Evolutionary conservation across 2,888 invertebrate genomes (phyloP), one percentile per base, ranked within the genome.

Genomic region (Prenolepis imparis): DNA sequence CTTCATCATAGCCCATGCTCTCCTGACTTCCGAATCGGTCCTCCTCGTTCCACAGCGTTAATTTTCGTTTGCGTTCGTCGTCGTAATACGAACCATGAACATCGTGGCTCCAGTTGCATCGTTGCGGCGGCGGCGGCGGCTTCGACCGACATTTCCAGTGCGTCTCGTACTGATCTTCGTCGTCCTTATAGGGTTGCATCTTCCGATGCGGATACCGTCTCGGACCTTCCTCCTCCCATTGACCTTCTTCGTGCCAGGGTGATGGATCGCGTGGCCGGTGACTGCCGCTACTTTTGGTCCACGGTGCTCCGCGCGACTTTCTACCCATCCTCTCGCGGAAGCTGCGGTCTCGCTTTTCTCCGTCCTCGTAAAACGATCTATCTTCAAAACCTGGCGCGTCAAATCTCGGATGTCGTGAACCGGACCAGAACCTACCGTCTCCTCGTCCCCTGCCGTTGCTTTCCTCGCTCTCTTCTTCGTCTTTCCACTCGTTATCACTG

Each of bases 201-300:
- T 94, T 93, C 18, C 93, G 87, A 39, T 92, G 91, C 32, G 91
- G 83, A 70, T 92, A 93, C 55, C 92, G 87, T 41, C 93, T 89
- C n/a, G 85, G 82, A 15, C 77, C 67, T 12, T 94, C 94, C 24
- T 94, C 94, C 41, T 95, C 94, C 92, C 93, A 91, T 72, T 95
- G 89, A 15, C 97, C 97, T 84, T 98, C 98, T 86, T 97, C 97
- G 85, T 98, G 97, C 98, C 98, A 98, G 2, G 97, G 97, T 67
- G 98, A 97, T 32, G 97, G 96, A 93, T 98, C 98, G 0, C 97
- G 95, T 0, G 87, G 97, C 0, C 97, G 96, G 93, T 96, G 96
- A 24, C 96, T 96, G 94, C 95, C 3, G 94, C 95, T 3, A 89
- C 85, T 86, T 82, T 94, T 94, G 4, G 88, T 59, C 93, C 94